Percentiles rank a stretch among this genome's conserved stretches.
Conservation (phyloP, 2,797 vertebrate genomes). For the Falco cherrug region DNA sequence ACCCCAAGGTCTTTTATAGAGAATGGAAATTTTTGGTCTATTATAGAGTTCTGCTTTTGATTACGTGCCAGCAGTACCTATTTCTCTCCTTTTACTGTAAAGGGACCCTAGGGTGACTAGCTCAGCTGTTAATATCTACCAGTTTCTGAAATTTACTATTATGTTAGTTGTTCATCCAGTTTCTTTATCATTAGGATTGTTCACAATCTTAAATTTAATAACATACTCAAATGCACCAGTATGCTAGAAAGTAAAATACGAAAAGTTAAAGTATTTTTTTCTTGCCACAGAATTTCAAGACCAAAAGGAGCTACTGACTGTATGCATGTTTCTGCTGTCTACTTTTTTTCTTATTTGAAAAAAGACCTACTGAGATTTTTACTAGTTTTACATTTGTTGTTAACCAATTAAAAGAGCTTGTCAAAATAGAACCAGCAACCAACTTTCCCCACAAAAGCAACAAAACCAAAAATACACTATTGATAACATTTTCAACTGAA, state of each 20-base stretch:
- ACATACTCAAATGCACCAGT: background rate
- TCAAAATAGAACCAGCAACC: background rate
- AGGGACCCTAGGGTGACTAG: background rate
- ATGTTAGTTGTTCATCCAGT: background rate
- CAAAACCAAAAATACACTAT: background rate
- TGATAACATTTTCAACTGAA: background rate
- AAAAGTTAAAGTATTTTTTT: background rate
- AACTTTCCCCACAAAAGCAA: background rate
- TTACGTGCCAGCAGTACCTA: background rate
- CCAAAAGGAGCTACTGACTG: background rate
- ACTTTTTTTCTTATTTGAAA: background rate
- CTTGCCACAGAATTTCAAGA: background rate
- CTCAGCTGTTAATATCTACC: background rate
- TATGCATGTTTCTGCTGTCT: background rate
- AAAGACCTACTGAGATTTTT: background rate
- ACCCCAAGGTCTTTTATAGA: background rate
- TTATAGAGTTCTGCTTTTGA: constrained; percentile 11
- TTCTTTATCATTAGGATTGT: background rate
- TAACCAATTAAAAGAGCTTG: background rate
- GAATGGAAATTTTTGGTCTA: background rate
- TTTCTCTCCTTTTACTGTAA: background rate
- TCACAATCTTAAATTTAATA: background rate
- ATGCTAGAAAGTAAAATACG: background rate
- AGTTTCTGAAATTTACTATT: background rate
- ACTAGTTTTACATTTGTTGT: background rate